Evolutionary conservation across 2,113 vertebrate genomes (phyloP).

Genomic region (Bubo scandiacus): DNA sequence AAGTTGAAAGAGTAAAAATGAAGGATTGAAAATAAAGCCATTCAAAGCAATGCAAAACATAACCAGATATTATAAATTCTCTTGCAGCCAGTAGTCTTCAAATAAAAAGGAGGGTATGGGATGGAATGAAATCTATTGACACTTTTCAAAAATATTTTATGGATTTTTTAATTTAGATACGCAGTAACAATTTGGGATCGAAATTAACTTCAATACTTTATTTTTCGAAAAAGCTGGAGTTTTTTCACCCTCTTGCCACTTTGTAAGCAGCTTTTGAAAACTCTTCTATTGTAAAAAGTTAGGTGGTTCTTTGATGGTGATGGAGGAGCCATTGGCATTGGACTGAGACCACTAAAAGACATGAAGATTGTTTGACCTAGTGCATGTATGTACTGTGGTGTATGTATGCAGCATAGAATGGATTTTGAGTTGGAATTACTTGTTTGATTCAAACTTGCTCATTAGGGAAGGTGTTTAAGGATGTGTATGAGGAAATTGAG

Average conservation of each 20-base stretch:
- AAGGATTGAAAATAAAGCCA: not conserved
- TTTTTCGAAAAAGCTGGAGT: not conserved
- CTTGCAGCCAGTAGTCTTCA: not conserved
- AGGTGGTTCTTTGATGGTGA: not conserved
- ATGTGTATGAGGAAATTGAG: not conserved
- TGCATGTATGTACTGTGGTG: rapidly evolving
- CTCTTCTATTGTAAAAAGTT: not conserved
- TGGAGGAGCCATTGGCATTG: not conserved
- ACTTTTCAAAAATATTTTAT: not conserved
- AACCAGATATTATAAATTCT: not conserved
- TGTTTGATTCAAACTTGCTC: not conserved
- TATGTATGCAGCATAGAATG: not conserved
- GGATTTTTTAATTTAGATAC: not conserved
- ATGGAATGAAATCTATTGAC: not conserved
- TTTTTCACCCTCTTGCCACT: not conserved
- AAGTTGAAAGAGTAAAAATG: not conserved
- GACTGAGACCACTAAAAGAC: not conserved
- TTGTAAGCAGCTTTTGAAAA: not conserved
- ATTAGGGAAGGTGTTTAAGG: not conserved
- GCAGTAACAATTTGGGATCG: not conserved
- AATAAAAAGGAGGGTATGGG: not conserved
- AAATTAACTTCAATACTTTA: not conserved
- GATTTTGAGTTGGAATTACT: not conserved
- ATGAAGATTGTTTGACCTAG: not conserved
- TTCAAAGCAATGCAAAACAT: not conserved